Conservation (phyloP, 2,888 invertebrate genomes). For the Erebia palarica region DNA sequence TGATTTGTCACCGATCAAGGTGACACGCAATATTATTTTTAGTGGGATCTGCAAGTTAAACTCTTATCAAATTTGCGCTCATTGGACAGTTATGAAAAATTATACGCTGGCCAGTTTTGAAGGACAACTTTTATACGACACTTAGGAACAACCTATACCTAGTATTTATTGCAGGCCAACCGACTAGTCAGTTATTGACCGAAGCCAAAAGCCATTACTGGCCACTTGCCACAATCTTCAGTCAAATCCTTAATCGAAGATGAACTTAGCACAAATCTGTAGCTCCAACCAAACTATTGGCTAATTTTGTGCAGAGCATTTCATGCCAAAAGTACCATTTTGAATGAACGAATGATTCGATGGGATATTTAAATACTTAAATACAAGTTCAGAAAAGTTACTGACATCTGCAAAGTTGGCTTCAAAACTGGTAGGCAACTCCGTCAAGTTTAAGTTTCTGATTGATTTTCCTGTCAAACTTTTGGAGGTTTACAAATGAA, state of each 20-base stretch:
- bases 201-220: background rate
- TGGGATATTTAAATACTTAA: background rate
- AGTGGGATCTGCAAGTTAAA: conserved; percentile 62
- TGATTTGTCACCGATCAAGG: conserved; percentile 64
- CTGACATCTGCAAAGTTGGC: conserved; percentile 17
- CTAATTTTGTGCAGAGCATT: background rate
- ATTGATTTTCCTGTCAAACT: conserved; percentile 81
- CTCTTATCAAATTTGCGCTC: conserved; percentile 61
- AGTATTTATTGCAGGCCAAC: background rate
- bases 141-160: background rate
- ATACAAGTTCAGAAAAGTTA: background rate
- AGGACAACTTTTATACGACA: conserved; percentile 25
- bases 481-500: conserved; percentile 78
- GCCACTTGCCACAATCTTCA: background rate
- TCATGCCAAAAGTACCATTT: too few relatives aligned
- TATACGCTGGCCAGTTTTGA: conserved; percentile 54
- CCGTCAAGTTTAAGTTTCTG: conserved; percentile 61
- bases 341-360: too few relatives aligned
- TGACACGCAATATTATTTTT: conserved; percentile 69
- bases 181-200: background rate
- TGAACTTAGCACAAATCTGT: background rate
- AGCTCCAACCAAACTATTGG: background rate
- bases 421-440: conserved; percentile 50
- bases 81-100: conserved; percentile 75
- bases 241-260: background rate